phyloP scores from a whole-genome alignment of 2,113 vertebrate species.

The Galbula dea region DNA sequence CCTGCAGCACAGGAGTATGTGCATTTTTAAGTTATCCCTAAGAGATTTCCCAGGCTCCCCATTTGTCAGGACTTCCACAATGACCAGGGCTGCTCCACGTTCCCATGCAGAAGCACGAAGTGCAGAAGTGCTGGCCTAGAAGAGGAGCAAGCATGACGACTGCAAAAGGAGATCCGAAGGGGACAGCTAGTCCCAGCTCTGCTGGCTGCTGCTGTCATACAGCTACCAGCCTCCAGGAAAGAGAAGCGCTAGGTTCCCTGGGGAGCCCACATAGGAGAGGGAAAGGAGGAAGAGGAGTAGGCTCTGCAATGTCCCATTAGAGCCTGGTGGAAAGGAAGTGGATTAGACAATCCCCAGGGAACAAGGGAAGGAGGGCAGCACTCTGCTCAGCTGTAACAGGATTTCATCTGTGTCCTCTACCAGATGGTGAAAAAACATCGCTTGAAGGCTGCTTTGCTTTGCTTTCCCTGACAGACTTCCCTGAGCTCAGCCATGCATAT shows the following conservation, averaged over 20 bases:
- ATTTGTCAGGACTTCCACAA: background rate
- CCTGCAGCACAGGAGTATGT: background rate
- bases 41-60: background rate
- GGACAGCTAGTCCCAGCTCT: background rate
- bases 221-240: background rate
- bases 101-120: background rate
- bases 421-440: background rate
- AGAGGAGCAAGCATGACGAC: background rate
- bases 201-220: background rate
- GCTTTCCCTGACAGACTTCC: constrained; percentile 11
- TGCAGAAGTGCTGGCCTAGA: background rate
- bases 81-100: background rate
- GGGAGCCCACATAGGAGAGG: background rate
- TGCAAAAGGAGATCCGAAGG: background rate
- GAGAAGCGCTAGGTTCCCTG: background rate
- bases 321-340: background rate
- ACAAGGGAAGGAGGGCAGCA: background rate
- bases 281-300: background rate
- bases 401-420: background rate
- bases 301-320: background rate
- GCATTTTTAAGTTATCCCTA: background rate
- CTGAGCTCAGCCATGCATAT: background rate
- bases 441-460: constrained; percentile 8
- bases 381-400: background rate
- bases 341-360: background rate